These are phyloP conservation scores for Caenorhabditis remanei DNA, from an alignment of 1,140 invertebrate species.

Conservation along the genomic window DNA sequence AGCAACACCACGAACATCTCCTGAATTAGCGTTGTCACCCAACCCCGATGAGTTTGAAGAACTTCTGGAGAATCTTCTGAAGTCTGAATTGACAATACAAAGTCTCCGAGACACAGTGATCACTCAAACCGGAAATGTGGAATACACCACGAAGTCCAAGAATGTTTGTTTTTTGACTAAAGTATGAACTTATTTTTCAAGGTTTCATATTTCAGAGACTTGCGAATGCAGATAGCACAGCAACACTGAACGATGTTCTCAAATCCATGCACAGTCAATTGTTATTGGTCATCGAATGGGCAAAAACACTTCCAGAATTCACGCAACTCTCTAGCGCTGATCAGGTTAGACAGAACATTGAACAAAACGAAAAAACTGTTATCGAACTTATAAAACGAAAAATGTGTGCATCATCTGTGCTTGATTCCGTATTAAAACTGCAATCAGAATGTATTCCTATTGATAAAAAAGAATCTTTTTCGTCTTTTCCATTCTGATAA, in stretches of 20 bases:
- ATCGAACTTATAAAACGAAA: neutral
- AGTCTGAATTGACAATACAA: constrained; percentile 74
- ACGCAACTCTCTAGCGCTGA: constrained; percentile 74
- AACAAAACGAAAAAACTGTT: neutral
- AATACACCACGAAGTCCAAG: constrained; percentile 72
- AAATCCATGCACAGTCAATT: constrained; percentile 76
- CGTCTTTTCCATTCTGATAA: neutral
- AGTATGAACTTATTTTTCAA: constrained; percentile 55
- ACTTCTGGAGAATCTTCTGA: constrained; percentile 70
- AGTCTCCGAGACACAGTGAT: constrained; percentile 76
- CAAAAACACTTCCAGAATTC: constrained; percentile 75
- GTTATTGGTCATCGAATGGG: constrained; percentile 77
- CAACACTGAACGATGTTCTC: constrained; percentile 75
- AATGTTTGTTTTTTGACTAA: constrained; percentile 44
- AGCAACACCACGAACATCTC: constrained; percentile 20
- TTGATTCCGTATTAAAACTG: neutral
- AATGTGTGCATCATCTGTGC: neutral
- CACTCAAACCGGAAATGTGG: constrained; percentile 74
- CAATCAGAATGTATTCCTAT: neutral
- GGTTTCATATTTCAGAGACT: constrained; percentile 49
- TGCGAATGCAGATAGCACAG: constrained; percentile 49
- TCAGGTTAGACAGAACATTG: constrained; percentile 66
- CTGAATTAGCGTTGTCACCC: neutral
- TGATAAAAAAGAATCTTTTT: neutral
- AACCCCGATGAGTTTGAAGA: constrained; percentile 41